Conservation (phyloP, 2,888 invertebrate genomes). For the Drosophila neonasuta region DNA sequence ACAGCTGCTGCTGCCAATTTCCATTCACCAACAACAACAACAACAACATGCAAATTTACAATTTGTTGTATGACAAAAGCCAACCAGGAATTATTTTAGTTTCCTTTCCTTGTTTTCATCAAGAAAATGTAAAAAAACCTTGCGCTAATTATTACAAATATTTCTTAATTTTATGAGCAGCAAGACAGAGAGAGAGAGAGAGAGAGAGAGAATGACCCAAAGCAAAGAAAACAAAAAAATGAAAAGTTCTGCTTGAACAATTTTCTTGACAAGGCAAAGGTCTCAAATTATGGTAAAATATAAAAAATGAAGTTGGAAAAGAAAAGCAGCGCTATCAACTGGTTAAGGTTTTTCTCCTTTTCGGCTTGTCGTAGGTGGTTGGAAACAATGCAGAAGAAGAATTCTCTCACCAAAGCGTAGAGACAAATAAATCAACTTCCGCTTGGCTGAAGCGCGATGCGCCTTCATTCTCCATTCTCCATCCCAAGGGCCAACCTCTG, state of each 20-base stretch:
- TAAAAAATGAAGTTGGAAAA: neutral
- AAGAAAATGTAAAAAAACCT: constrained; percentile 19
- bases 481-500: constrained; percentile 43
- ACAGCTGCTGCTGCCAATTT: constrained; percentile 19
- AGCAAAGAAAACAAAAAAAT: constrained; percentile 26
- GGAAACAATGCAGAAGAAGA: constrained; percentile 65
- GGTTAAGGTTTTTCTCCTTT: constrained; percentile 9
- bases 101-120: constrained; percentile 16
- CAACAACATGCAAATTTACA: constrained; percentile 8
- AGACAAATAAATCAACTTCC: constrained; percentile 80
- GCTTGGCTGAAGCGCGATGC: constrained; percentile 70
- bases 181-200: constrained; percentile 22
- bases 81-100: constrained; percentile 28
- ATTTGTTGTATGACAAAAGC: constrained; percentile 33
- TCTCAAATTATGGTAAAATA: constrained; percentile 51
- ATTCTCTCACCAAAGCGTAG: constrained; percentile 64
- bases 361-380: neutral
- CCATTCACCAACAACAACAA: constrained; percentile 10
- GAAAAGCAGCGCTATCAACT: constrained; percentile 32
- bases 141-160: constrained; percentile 72
- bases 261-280: constrained; percentile 52
- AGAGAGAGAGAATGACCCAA: constrained; percentile 15
- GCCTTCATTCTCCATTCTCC: neutral
- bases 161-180: constrained; percentile 66
- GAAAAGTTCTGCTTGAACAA: constrained; percentile 70